Percentiles rank a stretch among this genome's conserved stretches.
Conservation (phyloP, 2,888 invertebrate genomes). For the Cryptus armator region DNA sequence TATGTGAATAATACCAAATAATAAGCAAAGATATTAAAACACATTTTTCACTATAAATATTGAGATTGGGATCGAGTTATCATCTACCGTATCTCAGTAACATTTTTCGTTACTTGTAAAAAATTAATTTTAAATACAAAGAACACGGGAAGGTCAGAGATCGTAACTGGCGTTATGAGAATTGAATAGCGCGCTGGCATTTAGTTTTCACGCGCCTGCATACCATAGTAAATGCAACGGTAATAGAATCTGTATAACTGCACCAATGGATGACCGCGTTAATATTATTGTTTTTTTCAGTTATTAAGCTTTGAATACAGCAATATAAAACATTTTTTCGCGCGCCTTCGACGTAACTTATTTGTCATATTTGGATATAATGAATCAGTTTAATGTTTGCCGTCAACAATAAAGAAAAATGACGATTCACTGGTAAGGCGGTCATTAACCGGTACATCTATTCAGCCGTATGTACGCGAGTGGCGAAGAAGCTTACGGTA, state of each 20-base stretch:
- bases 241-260: background rate
- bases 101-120: background rate
- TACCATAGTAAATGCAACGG: constrained; percentile 6
- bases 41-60: background rate
- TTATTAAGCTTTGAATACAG: background rate
- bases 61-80: background rate
- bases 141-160: background rate
- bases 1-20: background rate
- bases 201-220: constrained; percentile 7
- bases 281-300: background rate
- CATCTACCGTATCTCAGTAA: background rate
- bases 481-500: constrained; percentile 68
- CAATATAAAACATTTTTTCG: background rate
- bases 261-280: constrained; percentile 20
- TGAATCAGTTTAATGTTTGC: background rate
- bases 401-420: background rate
- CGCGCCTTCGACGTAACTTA: background rate
- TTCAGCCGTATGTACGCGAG: constrained; percentile 29
- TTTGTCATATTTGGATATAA: background rate
- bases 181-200: constrained; percentile 4
- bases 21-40: background rate
- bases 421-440: constrained; percentile 6
- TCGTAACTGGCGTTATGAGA: background rate
- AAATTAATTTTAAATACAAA: background rate
- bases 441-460: constrained; percentile 26